Evolutionary conservation across 30 jellyfish, hydroid and myxozoan genomes (phyloP), one percentile per base, ranked within the genome.

Genomic region (Haliclystus octoradiatus): DNA sequence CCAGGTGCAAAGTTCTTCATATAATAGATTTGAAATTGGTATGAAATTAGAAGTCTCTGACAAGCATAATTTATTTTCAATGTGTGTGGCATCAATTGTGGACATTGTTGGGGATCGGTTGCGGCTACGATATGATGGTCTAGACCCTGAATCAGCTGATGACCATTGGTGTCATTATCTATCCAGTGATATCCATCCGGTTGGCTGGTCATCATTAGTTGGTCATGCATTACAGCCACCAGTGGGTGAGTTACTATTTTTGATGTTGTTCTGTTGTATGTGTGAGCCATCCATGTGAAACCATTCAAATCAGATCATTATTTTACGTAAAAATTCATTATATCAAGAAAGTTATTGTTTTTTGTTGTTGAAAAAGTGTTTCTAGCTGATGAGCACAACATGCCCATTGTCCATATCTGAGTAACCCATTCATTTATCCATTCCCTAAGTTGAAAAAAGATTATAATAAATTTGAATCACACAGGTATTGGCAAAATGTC

Each of bases 201-300:
- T 87, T 51, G 97, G 97, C 52, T 87, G 97, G 97, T 87, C 97
- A 22, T 88, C 92, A 28, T 66, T 87, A 65, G 97, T 87, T 31
- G 97, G 97, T 26, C 97, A 79, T 57, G 74, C 90, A 0, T 78
- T 87, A 33, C 92, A 90, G 22, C 97, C 97, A 1, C 97, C 97
- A 13, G 78, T 57, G 25, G 97, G 97, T 87, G 40, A 22, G 91
- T 4, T 7, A 40, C 57, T 5, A 40, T 40, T n/a, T n/a, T n/a
- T n/a, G n/a, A n/a, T n/a, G n/a, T n/a, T n/a, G n/a, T n/a, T n/a
- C n/a, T n/a, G n/a, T n/a, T n/a, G n/a, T n/a, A n/a, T n/a, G n/a
- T n/a, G n/a, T n/a, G n/a, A n/a, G n/a, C n/a, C n/a, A n/a, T n/a
- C n/a, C n/a, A n/a, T n/a, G n/a, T n/a, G n/a, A n/a, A n/a, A n/a